A percentile compares a stretch with the other conserved stretches of the same genome.
These are phyloP conservation scores for Sinopyrophorus schimmeli DNA, from an alignment of 2,888 invertebrate genomes.

Conservation along the genomic window DNA sequence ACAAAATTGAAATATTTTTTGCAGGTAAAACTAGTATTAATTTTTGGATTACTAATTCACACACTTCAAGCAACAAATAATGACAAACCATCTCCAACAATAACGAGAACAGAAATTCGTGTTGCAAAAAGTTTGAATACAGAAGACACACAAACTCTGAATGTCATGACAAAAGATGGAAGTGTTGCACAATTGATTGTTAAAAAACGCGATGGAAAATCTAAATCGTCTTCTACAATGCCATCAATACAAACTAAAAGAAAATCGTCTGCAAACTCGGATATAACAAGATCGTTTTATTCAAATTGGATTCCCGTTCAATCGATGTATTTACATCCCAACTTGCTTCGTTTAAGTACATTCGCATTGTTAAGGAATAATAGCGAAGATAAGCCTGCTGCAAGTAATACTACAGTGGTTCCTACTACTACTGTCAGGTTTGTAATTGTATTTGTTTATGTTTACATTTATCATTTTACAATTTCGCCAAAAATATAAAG, in stretches of 20 bases:
- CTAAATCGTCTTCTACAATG: conserved; percentile 35
- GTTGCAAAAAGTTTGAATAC: conserved; percentile 78
- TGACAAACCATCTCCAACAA: conserved; percentile 59
- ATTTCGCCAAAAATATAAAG: too few species aligned
- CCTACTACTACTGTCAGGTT: too few species aligned
- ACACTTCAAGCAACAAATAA: conserved; percentile 52
- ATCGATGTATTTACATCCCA: conserved; percentile 48
- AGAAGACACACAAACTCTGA: conserved; percentile 74
- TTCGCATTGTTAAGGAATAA: conserved; percentile 47
- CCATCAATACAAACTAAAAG: conserved; percentile 5
- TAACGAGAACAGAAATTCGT: conserved; percentile 74
- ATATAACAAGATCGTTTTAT: conserved; percentile 41
- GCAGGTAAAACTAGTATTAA: background rate
- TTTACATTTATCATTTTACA: too few species aligned
- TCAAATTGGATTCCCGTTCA: conserved; percentile 54
- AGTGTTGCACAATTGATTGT: conserved; percentile 77
- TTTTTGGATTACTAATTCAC: conserved; percentile 56
- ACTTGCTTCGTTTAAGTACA: conserved; percentile 45
- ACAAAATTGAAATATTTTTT: background rate
- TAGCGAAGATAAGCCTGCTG: conserved; percentile 41
- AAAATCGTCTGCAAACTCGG: conserved; percentile 5
- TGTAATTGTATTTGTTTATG: too few species aligned
- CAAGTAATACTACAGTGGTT: too few species aligned
- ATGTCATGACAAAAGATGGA: conserved; percentile 75
- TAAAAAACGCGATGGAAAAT: conserved; percentile 68